Percentiles rank a stretch among this genome's conserved stretches.
Conservation (phyloP, 2,797 vertebrate species). For the Sebastiscus albofasciatus region DNA sequence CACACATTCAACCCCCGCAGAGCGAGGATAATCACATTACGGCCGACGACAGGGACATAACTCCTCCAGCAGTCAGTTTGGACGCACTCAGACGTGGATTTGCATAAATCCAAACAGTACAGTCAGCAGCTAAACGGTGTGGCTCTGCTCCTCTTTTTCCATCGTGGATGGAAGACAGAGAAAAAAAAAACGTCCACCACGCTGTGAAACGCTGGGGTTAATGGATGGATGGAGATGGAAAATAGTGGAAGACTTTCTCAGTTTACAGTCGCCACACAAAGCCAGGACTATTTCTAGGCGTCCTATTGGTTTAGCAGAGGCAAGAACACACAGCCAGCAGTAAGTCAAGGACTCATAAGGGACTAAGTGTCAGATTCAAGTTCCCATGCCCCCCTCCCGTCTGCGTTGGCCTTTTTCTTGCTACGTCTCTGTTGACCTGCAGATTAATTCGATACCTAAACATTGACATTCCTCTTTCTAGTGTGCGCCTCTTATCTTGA, state of each 20-base stretch:
- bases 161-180: constrained; percentile 24
- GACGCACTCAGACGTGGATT: constrained; percentile 60
- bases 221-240: constrained; percentile 69
- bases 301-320: constrained; percentile 58
- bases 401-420: constrained; percentile 35
- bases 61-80: constrained; percentile 36
- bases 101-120: constrained; percentile 67
- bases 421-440: constrained; percentile 45
- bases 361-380: constrained; percentile 45
- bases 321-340: constrained; percentile 61
- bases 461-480: constrained; percentile 72
- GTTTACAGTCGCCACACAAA: constrained; percentile 75
- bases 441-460: constrained; percentile 69
- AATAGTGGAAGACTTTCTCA: constrained; percentile 68
- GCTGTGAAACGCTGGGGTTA: constrained; percentile 50
- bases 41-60: constrained; percentile 49
- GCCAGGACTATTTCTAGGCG: constrained; percentile 74
- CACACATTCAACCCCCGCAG: constrained; percentile 63
- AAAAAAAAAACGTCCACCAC: constrained; percentile 34
- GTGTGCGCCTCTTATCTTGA: constrained; percentile 69
- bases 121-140: constrained; percentile 56
- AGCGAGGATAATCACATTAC: constrained; percentile 72
- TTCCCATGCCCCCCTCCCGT: constrained; percentile 64
- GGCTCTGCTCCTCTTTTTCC: constrained; percentile 64
- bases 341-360: constrained; percentile 60